These are phyloP conservation scores for Alauda arvensis DNA, from an alignment of 2,797 vertebrate genomes.

Conservation along the genomic window DNA sequence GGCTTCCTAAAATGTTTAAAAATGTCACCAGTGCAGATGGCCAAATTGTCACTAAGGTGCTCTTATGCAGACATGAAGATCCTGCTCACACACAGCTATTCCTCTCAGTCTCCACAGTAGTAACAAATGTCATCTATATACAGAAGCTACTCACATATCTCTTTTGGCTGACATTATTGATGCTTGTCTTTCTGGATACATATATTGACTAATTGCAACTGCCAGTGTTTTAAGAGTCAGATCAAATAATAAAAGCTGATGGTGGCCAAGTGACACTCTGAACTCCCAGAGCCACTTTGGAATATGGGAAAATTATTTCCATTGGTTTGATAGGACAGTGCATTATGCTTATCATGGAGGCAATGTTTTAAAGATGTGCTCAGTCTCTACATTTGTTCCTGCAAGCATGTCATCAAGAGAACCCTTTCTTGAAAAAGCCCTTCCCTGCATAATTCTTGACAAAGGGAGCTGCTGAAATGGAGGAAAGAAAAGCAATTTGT, in stretches of 20 bases:
- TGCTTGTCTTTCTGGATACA: conserved; percentile 49
- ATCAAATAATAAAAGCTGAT: conserved; percentile 41
- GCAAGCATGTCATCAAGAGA: background rate
- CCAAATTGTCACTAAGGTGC: background rate
- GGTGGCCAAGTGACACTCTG: background rate
- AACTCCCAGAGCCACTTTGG: background rate
- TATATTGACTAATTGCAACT: conserved; percentile 50
- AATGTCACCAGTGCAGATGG: background rate
- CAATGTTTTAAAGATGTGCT: background rate
- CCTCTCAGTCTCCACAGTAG: conserved; percentile 49
- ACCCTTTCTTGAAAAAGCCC: background rate
- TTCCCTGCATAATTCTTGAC: background rate
- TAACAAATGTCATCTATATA: conserved; percentile 71
- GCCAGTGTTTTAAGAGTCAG: conserved; percentile 32
- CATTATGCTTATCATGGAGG: background rate
- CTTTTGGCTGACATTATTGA: conserved; percentile 67
- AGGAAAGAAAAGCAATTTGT: background rate
- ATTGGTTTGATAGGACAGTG: background rate
- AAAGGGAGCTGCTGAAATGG: background rate
- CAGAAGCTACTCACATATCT: conserved; percentile 65
- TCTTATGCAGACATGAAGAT: background rate
- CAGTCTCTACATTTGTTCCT: background rate
- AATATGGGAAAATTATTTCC: background rate
- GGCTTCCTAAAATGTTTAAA: background rate
- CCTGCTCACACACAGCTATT: conserved; percentile 16